phyloP scores from a whole-genome alignment of 1,140 invertebrate species.

The Drosophila santomea region DNA sequence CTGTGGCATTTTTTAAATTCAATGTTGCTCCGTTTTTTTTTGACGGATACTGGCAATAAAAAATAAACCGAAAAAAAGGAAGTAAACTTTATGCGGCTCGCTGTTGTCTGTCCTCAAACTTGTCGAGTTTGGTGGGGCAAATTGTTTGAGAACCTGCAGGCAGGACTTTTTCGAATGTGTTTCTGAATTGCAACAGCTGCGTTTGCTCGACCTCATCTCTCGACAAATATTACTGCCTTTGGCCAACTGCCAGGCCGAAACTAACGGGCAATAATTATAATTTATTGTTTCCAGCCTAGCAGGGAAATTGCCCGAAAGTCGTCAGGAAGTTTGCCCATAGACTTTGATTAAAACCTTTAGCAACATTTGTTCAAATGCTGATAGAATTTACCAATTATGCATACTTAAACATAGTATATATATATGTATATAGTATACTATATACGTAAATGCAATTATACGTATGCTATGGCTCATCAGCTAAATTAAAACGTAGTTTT shows the following conservation, averaged over 20 bases:
- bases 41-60: slow-evolving; percentile 47
- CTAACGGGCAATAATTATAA: slow-evolving; percentile 68
- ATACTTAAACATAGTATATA: no score
- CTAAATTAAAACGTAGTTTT: slow-evolving; percentile 18
- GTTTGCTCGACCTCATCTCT: slow-evolving; percentile 1
- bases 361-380: no score
- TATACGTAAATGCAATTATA: background rate
- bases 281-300: slow-evolving; percentile 34
- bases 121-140: slow-evolving; percentile 11
- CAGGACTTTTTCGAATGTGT: slow-evolving; percentile 12
- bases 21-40: slow-evolving; percentile 11
- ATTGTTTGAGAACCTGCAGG: slow-evolving; percentile 28
- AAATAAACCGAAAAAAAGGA: slow-evolving; percentile 13
- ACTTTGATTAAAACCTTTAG: background rate
- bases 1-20: slow-evolving; percentile 29
- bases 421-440: no score
- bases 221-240: slow-evolving; percentile 37
- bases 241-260: slow-evolving; percentile 58
- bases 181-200: slow-evolving; percentile 51
- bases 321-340: background rate
- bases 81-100: slow-evolving; percentile 42
- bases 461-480: slow-evolving; percentile 16
- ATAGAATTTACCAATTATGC: no score
- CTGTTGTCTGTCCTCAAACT: slow-evolving; percentile 46
- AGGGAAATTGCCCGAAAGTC: background rate